These are phyloP conservation scores for human (Homo sapiens) DNA, from an alignment of 2,113 vertebrate genomes.

Conservation along the genomic window GRCh38 chr4:47606501-47607000, in stretches of 20 bases:
- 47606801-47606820: neutral
- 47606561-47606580: neutral
- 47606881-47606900: neutral
- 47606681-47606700: no score
- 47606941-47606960: neutral
- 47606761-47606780: fast-evolving
- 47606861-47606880: neutral
- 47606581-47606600: neutral
- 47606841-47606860: neutral
- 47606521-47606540: no score
- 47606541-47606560: neutral
- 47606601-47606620: neutral
- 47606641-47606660: neutral
- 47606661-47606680: neutral
- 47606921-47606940: neutral
- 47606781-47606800: neutral
- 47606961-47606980: neutral
- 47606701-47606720: no score
- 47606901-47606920: neutral
- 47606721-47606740: neutral
- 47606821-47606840: neutral
- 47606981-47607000: conserved; percentile 4
- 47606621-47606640: no score
- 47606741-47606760: fast-evolving
- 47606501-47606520: no score